A percentile compares a stretch with the other conserved stretches of the same genome.
Evolutionary conservation across 2,797 vertebrate species (phyloP).

Genomic region (Phataginus tetradactyla): DNA sequence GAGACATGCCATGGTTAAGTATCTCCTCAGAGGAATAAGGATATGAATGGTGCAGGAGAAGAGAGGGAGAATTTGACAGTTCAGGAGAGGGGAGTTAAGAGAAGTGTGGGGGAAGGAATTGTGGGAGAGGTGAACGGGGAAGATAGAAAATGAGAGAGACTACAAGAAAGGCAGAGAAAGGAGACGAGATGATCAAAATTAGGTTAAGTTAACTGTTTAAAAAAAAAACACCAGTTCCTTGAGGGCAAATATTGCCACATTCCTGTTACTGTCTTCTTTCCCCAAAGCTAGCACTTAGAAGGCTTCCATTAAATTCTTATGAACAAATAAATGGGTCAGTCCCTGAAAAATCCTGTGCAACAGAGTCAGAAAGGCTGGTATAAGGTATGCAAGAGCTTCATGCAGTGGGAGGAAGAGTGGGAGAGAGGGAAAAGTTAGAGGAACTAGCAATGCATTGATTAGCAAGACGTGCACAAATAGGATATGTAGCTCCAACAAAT

Average conservation of each 20-base stretch:
- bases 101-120: neutral
- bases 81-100: neutral
- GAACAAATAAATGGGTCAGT: neutral
- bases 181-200: neutral
- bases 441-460: too few relatives aligned
- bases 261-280: neutral
- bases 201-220: neutral
- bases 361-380: neutral
- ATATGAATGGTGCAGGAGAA: neutral
- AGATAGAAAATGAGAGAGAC: neutral
- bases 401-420: neutral
- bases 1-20: neutral
- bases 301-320: neutral
- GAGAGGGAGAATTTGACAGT: neutral
- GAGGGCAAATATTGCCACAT: neutral
- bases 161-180: neutral
- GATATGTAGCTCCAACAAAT: neutral
- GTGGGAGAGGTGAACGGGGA: neutral
- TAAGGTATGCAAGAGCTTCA: neutral
- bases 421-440: neutral
- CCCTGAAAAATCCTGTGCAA: neutral
- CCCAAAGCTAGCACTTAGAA: neutral
- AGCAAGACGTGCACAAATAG: neutral
- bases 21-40: too few relatives aligned
- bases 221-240: neutral